These are phyloP conservation scores for Bucorvus abyssinicus DNA, from an alignment of 2,797 vertebrate species.

Conservation along the genomic window DNA sequence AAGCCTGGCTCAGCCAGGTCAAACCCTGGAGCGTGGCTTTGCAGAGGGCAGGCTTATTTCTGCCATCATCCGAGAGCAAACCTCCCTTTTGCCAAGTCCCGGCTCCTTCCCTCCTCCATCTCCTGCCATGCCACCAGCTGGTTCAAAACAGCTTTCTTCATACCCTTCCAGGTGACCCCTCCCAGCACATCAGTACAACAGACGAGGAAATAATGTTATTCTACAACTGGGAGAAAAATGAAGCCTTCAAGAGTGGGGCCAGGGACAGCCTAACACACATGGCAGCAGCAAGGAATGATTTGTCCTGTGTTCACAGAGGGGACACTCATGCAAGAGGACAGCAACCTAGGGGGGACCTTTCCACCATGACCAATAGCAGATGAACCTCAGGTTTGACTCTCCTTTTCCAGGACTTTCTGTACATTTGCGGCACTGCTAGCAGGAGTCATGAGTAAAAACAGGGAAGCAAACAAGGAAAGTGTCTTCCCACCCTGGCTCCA, in stretches of 20 bases:
- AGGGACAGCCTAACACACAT: neutral
- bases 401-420: neutral
- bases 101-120: neutral
- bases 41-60: neutral
- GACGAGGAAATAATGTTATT: neutral
- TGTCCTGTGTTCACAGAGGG: neutral
- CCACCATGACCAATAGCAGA: neutral
- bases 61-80: neutral
- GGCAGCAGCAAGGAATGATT: neutral
- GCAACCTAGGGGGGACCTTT: neutral
- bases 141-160: neutral
- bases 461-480: neutral
- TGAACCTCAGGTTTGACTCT: neutral
- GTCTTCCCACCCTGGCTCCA: neutral
- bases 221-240: neutral
- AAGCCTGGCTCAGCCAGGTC: neutral
- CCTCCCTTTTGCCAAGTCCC: neutral
- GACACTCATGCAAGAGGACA: neutral
- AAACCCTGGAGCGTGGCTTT: accelerated
- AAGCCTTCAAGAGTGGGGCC: neutral
- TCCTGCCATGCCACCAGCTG: neutral
- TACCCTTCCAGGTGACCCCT: neutral
- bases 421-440: neutral
- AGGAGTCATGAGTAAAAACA: neutral
- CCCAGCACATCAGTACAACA: neutral